Conservation (phyloP, 2,113 vertebrate genomes). For the Lycocorax pyrrhopterus region DNA sequence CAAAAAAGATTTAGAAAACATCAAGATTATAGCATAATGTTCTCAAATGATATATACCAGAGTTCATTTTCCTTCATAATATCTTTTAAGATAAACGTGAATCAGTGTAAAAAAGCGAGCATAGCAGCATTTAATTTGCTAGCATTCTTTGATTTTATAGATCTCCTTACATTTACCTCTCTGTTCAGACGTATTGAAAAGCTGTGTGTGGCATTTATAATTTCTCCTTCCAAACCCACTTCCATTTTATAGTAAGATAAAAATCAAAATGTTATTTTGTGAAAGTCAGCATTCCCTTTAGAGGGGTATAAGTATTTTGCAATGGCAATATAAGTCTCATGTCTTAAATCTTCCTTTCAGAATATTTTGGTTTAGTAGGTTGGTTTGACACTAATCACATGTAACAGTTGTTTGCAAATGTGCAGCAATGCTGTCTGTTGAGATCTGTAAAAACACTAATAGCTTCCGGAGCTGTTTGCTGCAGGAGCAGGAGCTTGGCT, state of each 20-base stretch:
- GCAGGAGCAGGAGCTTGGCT: constrained; percentile 1
- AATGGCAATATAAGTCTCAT: not conserved
- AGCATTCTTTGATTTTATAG: not conserved
- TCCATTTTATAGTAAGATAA: not conserved
- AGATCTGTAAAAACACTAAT: constrained; percentile 19
- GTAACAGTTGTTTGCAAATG: constrained; percentile 41
- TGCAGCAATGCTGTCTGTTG: constrained; percentile 34
- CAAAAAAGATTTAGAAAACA: not conserved
- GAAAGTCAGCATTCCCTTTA: not conserved
- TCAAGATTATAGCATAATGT: not conserved
- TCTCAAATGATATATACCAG: not conserved
- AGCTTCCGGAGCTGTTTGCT: not conserved
- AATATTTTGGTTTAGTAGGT: not conserved
- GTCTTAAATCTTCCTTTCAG: not conserved
- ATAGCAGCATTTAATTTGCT: not conserved
- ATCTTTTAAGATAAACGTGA: not conserved
- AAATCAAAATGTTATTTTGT: not conserved
- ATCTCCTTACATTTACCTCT: not conserved
- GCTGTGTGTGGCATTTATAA: not conserved
- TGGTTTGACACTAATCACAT: constrained; percentile 4
- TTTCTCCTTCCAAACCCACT: not conserved
- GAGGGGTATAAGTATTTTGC: not conserved
- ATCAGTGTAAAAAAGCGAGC: not conserved
- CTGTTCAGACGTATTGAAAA: not conserved
- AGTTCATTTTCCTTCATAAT: constrained; percentile 12